Percentiles rank a stretch among this genome's conserved stretches.
Conservation (phyloP, 2,113 vertebrate genomes). For the Neogale vison region DNA sequence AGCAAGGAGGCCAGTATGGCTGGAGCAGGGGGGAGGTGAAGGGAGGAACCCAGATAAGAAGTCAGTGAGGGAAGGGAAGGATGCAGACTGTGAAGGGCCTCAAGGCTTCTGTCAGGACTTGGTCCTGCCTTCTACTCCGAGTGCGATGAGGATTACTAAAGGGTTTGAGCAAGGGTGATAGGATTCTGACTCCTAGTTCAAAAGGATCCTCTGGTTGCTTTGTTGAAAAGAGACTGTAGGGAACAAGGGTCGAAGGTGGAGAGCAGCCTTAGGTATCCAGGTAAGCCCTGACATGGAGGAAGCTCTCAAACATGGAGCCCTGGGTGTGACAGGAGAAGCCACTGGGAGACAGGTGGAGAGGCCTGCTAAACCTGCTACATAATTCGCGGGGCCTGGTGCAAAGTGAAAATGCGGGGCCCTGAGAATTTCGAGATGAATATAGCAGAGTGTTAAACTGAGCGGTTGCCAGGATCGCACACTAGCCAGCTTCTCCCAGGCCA, state of each 20-base stretch:
- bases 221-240: neutral
- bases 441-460: neutral
- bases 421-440: neutral
- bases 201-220: neutral
- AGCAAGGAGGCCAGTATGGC: neutral
- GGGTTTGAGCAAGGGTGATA: neutral
- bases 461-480: rapidly evolving
- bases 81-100: neutral
- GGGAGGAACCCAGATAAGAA: rapidly evolving
- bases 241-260: neutral
- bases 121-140: neutral
- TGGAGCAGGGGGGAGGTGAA: neutral
- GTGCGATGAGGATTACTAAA: neutral
- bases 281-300: neutral
- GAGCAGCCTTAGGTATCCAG: neutral
- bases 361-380: rapidly evolving
- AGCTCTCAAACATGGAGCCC: neutral
- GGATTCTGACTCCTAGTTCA: neutral
- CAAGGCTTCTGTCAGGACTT: rapidly evolving
- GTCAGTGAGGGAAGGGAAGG: neutral
- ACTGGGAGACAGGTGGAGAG: neutral
- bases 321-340: neutral
- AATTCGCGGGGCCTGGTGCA: neutral
- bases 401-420: neutral
- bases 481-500: neutral